Conservation (phyloP, 2,113 vertebrate genomes). For the Ptilorrhoa leucosticta region DNA sequence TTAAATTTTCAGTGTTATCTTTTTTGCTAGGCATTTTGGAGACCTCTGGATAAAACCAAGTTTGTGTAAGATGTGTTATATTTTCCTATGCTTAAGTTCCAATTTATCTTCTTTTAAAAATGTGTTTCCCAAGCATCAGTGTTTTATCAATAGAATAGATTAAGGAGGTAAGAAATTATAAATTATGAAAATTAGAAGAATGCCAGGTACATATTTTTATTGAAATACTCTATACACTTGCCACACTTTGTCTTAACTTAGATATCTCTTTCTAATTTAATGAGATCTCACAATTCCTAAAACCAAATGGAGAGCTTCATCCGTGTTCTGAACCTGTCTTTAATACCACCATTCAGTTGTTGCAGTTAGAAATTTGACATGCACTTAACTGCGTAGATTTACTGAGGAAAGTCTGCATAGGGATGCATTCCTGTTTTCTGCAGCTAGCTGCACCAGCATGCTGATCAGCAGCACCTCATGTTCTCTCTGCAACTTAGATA, state of each 20-base stretch:
- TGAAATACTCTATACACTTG: not conserved
- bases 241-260: not conserved
- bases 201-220: not conserved
- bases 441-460: not conserved
- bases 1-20: not conserved
- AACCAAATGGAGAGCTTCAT: not conserved
- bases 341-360: not conserved
- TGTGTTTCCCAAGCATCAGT: rapidly evolving
- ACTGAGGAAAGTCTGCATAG: not conserved
- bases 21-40: not conserved
- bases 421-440: not conserved
- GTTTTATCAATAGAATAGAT: not conserved
- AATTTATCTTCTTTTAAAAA: not conserved
- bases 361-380: not conserved
- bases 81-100: not conserved
- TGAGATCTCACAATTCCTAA: not conserved
- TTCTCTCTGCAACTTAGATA: not conserved
- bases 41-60: not conserved
- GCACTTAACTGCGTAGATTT: not conserved
- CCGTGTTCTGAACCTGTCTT: rapidly evolving
- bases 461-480: not conserved
- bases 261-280: not conserved
- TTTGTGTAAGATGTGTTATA: not conserved
- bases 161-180: not conserved
- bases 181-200: not conserved